Evolutionary conservation across 2,797 vertebrate species (phyloP), one percentile per base, ranked within the genome.

Genomic region (Staurois parvus): DNA sequence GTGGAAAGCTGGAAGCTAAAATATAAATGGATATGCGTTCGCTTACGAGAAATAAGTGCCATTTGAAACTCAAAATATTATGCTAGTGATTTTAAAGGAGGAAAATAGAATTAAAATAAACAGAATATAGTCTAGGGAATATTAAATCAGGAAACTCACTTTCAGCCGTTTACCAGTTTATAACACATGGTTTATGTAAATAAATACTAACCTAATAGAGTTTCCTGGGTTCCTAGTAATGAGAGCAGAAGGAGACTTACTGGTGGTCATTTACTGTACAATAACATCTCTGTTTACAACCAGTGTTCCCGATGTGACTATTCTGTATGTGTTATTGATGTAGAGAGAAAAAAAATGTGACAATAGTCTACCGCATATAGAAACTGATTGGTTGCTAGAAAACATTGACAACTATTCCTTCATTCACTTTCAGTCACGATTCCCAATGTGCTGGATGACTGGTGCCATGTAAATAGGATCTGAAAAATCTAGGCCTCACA

Each of bases 11-110:
- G 87, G 91, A 92, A 90, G 88, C 85, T 92, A 90, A 92, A 89
- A 91, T 90, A 92, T 32, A 93, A 90, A 94, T 92, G 93, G 93
- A 95, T 94, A 93, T 93, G 92, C 89, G 88, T 92, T 91, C 90
- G 89, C 92, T 94, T 95, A 94, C 93, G 93, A 93, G 94, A 95
- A 94, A 94, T 93, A 92, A 90, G 88, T 93, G 92, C 91, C 94
- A 94, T 88, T 79, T 72, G 89, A 94, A 92, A 85, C 90, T 73
- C 88, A 70, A 90, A 90, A 90, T 89, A 92, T 93, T 91, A 93
- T 85, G 88, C 89, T 91, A 85, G 85, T 90, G 88, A 48, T 68
- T 91, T 93, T 92, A 85, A 90, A 91, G 90, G 88, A n/a, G 83
- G 87, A 87, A 91, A 89, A 91, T 90, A 30, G 5, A 87, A 74